Evolutionary conservation across 2,888 invertebrate species (phyloP), one percentile per base, ranked within the genome.

Genomic region (Incurvaria masculella): DNA sequence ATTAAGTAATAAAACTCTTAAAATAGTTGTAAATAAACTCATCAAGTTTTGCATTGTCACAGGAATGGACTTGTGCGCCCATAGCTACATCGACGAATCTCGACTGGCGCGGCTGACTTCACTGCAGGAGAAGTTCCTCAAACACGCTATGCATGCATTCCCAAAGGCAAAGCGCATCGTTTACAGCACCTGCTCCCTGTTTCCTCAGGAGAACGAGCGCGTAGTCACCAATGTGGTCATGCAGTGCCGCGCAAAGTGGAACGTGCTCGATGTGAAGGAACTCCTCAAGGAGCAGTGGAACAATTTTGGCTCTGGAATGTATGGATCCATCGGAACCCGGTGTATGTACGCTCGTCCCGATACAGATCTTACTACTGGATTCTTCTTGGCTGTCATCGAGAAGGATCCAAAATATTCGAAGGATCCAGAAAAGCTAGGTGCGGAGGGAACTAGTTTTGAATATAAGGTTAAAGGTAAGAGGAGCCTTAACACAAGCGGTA

Each of bases 111-210:
- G 83, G 60, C 66, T 93, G 14, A 84, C 87, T n/a, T 84, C 86
- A 1, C 81, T 95, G 46, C 94, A 97, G 79, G 85, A 86, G 20
- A 86, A 87, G 62, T 84, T 98, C 49, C 73, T 99, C 1, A 84
- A 87, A 49, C 91, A 94, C 65, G 96, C 97, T 0, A 83, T 98
- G 65, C 83, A 82, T 14, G 73, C 81, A 0, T 97, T 96, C 66
- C 93, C 96, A 0, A 83, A 83, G 49, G 93, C 87, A 0, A 89
- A 91, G 62, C 80, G 88, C 48, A 86, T 99, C 16, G 90, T 97
- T 2, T 99, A 99, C 68, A 98, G 97, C 38, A 99, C 99, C 0
- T 99, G 99, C 63, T 99, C 98, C 0, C 61, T 94, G 10, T 83
- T 90, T 64, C 82, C 86, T 0, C 88, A 93, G 69, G 97, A 97